A percentile compares a stretch with the other conserved stretches of the same genome.
Evolutionary conservation across 2,888 invertebrate genomes (phyloP).

Genomic region (Drosophila kambysellisi): DNA sequence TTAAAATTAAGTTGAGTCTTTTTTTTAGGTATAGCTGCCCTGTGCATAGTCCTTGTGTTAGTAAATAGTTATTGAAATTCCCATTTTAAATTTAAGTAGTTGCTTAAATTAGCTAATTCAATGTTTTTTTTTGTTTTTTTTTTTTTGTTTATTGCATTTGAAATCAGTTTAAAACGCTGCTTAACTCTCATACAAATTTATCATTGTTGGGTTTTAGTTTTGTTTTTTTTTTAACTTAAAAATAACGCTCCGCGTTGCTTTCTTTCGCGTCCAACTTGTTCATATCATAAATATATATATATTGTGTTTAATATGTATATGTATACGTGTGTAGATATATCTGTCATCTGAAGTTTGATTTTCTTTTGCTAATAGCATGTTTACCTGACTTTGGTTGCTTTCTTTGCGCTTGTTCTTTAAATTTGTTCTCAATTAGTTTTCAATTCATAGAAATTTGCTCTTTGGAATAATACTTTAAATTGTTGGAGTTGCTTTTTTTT

Average conservation of each 20-base stretch:
- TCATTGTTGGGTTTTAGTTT: conserved; percentile 5
- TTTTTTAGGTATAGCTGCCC: neutral
- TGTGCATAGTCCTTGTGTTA: conserved; percentile 46
- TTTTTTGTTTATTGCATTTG: conserved; percentile 53
- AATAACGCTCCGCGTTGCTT: conserved; percentile 41
- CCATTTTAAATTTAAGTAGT: conserved; percentile 7
- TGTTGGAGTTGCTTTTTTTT: conserved; percentile 15
- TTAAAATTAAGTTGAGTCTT: neutral
- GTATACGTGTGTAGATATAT: conserved; percentile 48
- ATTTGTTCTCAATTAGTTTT: conserved; percentile 7
- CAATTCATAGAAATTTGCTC: conserved; percentile 51
- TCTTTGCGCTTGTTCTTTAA: conserved; percentile 51
- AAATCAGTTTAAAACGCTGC: conserved; percentile 49
- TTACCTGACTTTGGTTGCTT: conserved; percentile 69
- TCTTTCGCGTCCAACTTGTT: conserved; percentile 33
- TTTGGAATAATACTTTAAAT: conserved; percentile 64
- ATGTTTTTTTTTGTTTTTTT: conserved; percentile 34
- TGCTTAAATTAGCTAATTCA: conserved; percentile 30
- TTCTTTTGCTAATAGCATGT: conserved; percentile 38
- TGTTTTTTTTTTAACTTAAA: conserved; percentile 37
- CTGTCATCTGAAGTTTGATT: conserved; percentile 45
- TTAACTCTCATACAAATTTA: conserved; percentile 38
- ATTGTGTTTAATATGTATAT: conserved; percentile 39
- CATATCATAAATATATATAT: conserved; percentile 43
- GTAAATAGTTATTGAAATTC: conserved; percentile 33